Base-by-base conservation (phyloP, 2,888 invertebrate species). In the Dasypolia templi region DNA sequence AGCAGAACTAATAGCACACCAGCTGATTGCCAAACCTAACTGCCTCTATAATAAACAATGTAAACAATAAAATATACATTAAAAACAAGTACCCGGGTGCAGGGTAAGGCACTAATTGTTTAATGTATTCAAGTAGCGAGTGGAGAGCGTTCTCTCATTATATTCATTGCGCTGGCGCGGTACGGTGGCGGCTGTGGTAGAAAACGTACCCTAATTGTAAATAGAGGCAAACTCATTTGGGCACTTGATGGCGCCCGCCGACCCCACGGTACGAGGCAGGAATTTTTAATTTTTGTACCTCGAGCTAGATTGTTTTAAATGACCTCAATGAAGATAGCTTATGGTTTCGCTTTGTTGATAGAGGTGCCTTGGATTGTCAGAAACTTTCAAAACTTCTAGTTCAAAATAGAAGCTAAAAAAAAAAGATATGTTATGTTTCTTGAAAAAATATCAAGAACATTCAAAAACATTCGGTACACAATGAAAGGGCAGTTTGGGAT, bases 211-310 rank as follows among this genome's bases (percentile, higher is more conserved):
- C 84, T 93, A 92, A 92, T 93, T 92, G 92, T 92, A 92, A 92
- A 93, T 90, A 90, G 85, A 88, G 89, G 90, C 89, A 90, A 93
- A 92, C 92, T 93, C 93, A 92, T 93, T 93, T 91, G 91, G 89
- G 83, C 91, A 91, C 91, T 92, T 90, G 92, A 91, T 90, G 91
- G 87, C 83, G 79, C 84, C 82, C 86, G 86, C 74, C 85, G 67
- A 75, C 87, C 81, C 79, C 79, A 75, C 64, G 74, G 66, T 86
- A 89, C 91, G 91, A 87, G 86, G 65, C 72, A 61, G 83, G 92
- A 92, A 93, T 93, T 92, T 93, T 91, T 92, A 92, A 92, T 93
- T 91, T 91, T 91, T 89, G 87, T 87, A 84, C 75, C 75, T 75
- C 73, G 11, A 70, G 56, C 78, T 87, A 79, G 81, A 86, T 86